Percentiles rank a stretch among this genome's conserved stretches.
Evolutionary conservation across 2,888 invertebrate species (phyloP).

Genomic region (Sphaeridia pumilis): DNA sequence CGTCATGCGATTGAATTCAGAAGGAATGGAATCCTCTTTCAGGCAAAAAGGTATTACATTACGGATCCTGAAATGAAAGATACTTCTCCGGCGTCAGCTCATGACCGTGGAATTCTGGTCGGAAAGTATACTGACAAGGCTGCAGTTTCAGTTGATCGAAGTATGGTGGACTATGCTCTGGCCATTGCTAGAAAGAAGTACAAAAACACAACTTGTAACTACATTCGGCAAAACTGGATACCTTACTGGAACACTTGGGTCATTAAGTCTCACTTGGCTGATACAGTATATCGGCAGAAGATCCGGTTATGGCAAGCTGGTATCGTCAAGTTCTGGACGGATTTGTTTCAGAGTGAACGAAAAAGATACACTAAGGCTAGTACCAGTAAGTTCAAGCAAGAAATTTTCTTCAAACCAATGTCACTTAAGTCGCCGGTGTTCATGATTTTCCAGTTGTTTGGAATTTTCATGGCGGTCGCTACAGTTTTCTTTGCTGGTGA

Average conservation of each 20-base stretch:
- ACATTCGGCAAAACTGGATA: neutral
- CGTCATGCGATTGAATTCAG: neutral
- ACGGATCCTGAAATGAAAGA: neutral
- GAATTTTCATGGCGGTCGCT: neutral
- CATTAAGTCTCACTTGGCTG: slow-evolving; percentile 5
- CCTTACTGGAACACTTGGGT: slow-evolving; percentile 9
- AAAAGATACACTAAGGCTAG: neutral
- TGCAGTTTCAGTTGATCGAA: neutral
- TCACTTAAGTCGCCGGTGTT: slow-evolving; percentile 4
- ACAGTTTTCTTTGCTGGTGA: neutral
- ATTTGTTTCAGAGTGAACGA: neutral
- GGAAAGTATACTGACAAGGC: slow-evolving; percentile 2
- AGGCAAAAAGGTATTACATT: neutral
- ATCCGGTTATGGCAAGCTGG: slow-evolving; percentile 2
- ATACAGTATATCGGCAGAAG: neutral
- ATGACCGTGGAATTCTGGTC: neutral
- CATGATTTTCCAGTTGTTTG: slow-evolving; percentile 4
- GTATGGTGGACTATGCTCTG: neutral
- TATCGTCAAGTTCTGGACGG: slow-evolving; percentile 1
- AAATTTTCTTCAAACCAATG: neutral
- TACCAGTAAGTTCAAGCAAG: neutral
- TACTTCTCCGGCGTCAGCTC: slow-evolving; percentile 2
- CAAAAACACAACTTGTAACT: slow-evolving; percentile 2
- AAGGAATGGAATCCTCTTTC: neutral
- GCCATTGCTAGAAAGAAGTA: neutral